Evolutionary conservation across 2,888 invertebrate genomes (phyloP).

Genomic region (Cosmia pyralina): DNA sequence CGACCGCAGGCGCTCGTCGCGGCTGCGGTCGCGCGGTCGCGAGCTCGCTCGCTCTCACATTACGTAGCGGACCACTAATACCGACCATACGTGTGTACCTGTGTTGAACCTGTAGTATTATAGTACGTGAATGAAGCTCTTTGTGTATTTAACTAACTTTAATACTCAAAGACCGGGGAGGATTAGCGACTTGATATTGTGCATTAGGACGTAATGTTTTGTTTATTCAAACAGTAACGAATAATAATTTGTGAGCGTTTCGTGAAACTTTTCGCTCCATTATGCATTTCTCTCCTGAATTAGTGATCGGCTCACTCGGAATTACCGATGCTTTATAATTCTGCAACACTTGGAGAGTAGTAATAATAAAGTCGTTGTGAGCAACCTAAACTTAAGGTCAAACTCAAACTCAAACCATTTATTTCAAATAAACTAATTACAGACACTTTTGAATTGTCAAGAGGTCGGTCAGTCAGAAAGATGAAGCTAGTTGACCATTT

Average conservation of each 20-base stretch:
- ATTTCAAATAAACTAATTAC: no score
- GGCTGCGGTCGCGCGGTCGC: constrained; percentile 14
- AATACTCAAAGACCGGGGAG: not conserved
- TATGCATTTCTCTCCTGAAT: not conserved
- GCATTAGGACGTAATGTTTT: not conserved
- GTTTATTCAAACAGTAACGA: not conserved
- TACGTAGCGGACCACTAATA: constrained; percentile 15
- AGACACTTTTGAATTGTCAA: no score
- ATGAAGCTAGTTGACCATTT: no score
- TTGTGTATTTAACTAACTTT: not conserved
- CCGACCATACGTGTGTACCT: not conserved
- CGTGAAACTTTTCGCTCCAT: not conserved
- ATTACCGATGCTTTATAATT: no score
- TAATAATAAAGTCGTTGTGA: not conserved
- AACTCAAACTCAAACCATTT: no score
- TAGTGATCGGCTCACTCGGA: not conserved
- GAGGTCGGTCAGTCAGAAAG: no score
- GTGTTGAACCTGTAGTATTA: not conserved
- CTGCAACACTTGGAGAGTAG: not conserved
- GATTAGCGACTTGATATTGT: not conserved
- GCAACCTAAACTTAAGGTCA: no score
- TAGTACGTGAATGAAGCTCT: not conserved
- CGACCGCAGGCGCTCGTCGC: constrained; percentile 33
- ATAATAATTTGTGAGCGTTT: not conserved
- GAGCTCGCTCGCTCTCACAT: constrained; percentile 30